Evolutionary conservation across 1,140 invertebrate species (phyloP).

Genomic region (Venustaconcha ellipsiformis): DNA sequence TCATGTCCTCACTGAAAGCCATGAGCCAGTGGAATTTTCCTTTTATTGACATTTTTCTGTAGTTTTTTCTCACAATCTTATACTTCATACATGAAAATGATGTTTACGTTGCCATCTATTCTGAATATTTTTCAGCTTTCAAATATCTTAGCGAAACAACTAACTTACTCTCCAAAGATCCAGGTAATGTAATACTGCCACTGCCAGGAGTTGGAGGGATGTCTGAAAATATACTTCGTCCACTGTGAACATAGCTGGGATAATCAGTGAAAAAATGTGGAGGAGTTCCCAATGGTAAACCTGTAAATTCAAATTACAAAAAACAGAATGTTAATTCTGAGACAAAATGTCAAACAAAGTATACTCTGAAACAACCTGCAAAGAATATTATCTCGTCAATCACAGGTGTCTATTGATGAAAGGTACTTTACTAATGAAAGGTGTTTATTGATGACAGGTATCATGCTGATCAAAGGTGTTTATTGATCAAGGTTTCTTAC

Average conservation of each 20-base stretch:
- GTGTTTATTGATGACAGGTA: too few relatives aligned
- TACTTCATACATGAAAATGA: background rate
- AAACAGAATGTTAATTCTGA: background rate
- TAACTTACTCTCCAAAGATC: slow-evolving; percentile 60
- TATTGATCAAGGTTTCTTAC: too few relatives aligned
- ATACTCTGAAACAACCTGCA: too few relatives aligned
- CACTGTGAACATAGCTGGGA: slow-evolving; percentile 41
- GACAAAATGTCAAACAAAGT: too few relatives aligned
- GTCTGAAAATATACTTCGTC: slow-evolving; percentile 61
- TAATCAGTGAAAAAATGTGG: slow-evolving; percentile 45
- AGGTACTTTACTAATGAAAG: too few relatives aligned
- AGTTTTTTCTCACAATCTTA: background rate
- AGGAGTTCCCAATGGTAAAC: slow-evolving; percentile 42
- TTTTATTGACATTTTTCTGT: background rate
- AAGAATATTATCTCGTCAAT: too few relatives aligned
- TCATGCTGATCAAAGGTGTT: too few relatives aligned
- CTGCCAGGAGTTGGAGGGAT: slow-evolving; percentile 66
- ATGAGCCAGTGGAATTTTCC: too few relatives aligned
- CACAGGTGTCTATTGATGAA: too few relatives aligned
- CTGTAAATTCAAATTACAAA: slow-evolving; percentile 31
- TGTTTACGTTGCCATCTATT: background rate
- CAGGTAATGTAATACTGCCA: slow-evolving; percentile 68
- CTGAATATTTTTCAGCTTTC: too few relatives aligned
- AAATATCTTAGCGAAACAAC: too few relatives aligned
- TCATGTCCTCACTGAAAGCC: too few relatives aligned